Conservation (phyloP, 1,140 invertebrate genomes). For the Drosophila aff. region DNA sequence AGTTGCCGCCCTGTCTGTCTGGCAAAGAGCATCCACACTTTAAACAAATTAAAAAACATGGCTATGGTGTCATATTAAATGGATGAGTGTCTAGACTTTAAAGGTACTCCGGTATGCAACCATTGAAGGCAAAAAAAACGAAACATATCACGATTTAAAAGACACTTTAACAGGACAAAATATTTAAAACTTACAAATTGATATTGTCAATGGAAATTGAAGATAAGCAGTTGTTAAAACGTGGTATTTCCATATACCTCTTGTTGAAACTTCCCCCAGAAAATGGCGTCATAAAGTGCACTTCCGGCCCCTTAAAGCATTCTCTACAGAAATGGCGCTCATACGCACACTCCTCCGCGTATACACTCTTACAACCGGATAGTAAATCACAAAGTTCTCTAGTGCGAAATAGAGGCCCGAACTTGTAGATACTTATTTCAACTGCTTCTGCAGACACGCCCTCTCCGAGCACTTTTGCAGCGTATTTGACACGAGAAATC, state of each 20-base stretch:
- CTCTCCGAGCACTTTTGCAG: slow-evolving; percentile 53
- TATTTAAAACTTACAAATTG: neutral
- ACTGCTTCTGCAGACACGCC: slow-evolving; percentile 50
- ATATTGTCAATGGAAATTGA: neutral
- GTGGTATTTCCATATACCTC: slow-evolving; percentile 2
- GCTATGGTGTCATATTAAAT: slow-evolving; percentile 26
- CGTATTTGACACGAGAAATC: slow-evolving; percentile 80
- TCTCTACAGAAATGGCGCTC: slow-evolving; percentile 34
- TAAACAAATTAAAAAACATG: slow-evolving; percentile 41
- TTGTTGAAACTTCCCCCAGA: slow-evolving; percentile 10
- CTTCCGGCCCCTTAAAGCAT: slow-evolving; percentile 61
- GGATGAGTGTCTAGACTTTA: slow-evolving; percentile 45
- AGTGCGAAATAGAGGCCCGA: slow-evolving; percentile 67
- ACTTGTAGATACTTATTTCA: slow-evolving; percentile 73
- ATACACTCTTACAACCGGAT: slow-evolving; percentile 26
- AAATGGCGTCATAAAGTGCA: slow-evolving; percentile 60
- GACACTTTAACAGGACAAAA: neutral
- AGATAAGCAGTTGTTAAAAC: neutral
- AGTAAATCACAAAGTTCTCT: slow-evolving; percentile 77
- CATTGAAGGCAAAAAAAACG: neutral
- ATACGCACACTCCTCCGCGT: slow-evolving; percentile 7
- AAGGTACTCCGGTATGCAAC: neutral
- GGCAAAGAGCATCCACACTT: slow-evolving; percentile 37
- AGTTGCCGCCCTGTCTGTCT: slow-evolving; percentile 49
- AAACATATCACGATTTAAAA: neutral